Evolutionary conservation across 2,113 vertebrate genomes (phyloP).

Genomic region (Motacilla tschutschensis): DNA sequence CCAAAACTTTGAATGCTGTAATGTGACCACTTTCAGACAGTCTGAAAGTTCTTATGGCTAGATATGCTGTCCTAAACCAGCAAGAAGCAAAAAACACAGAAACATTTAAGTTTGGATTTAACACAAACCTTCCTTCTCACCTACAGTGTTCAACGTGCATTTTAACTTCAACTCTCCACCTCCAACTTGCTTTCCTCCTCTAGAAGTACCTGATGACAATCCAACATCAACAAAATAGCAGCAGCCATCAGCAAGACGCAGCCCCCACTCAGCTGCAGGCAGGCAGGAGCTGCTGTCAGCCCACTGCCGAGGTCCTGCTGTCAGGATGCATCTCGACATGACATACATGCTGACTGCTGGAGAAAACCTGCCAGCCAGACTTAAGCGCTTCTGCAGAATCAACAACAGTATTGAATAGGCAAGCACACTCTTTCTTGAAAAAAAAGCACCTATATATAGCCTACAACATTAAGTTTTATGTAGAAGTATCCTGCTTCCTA

Average conservation of each 20-base stretch:
- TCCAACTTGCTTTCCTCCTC: not conserved
- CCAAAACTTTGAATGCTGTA: not conserved
- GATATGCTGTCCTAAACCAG: not conserved
- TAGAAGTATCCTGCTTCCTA: constrained; percentile 28
- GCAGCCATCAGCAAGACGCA: accelerated
- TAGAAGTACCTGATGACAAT: not conserved
- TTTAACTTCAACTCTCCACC: not conserved
- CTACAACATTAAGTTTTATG: constrained; percentile 13
- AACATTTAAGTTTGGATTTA: not conserved
- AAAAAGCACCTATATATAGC: constrained; percentile 14
- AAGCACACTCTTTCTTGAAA: not conserved
- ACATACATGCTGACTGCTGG: not conserved
- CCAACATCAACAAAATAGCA: not conserved
- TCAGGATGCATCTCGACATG: not conserved
- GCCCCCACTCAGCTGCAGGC: not conserved
- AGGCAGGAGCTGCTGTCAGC: not conserved
- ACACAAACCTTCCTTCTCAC: not conserved
- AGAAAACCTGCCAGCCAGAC: not conserved
- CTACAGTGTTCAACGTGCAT: not conserved
- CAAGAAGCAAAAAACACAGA: not conserved
- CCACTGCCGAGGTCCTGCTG: accelerated
- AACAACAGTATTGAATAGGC: not conserved
- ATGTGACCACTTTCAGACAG: not conserved
- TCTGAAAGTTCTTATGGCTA: not conserved
- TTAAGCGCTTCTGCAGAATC: constrained; percentile 39